Conservation (phyloP, 2,113 vertebrate genomes). For the Fregata magnificens region DNA sequence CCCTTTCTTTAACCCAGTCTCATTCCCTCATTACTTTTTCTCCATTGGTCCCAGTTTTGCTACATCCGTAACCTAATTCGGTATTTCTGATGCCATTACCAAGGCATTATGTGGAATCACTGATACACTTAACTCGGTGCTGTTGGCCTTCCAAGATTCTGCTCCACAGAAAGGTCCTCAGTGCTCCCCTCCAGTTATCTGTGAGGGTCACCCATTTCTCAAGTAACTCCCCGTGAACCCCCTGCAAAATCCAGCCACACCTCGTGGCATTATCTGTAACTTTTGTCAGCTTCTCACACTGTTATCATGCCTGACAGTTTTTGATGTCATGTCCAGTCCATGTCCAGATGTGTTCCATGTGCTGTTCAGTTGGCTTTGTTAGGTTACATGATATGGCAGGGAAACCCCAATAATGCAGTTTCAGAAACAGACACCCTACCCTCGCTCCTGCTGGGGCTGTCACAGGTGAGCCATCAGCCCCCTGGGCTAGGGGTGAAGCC, state of each 20-base stretch:
- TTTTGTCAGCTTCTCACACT: neutral
- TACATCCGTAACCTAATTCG: neutral
- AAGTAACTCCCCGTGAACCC: neutral
- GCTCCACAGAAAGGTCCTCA: neutral
- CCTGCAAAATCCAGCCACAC: neutral
- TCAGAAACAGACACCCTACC: neutral
- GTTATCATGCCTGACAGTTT: neutral
- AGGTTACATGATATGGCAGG: neutral
- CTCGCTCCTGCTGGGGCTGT: neutral
- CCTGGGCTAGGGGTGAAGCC: neutral
- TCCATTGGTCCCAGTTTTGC: neutral
- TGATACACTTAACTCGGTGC: neutral
- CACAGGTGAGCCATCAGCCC: neutral
- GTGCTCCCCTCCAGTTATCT: neutral
- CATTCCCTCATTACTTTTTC: neutral
- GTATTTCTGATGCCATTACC: neutral
- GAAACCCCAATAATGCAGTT: neutral
- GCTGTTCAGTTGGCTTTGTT: neutral
- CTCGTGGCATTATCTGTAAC: neutral
- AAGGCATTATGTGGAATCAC: neutral
- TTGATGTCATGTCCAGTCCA: neutral
- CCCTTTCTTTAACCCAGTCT: neutral
- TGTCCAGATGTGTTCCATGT: neutral
- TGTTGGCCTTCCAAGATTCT: neutral
- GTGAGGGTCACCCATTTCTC: neutral